Percentiles rank a stretch among this genome's conserved stretches.
Conservation (phyloP, 2,113 vertebrate species). For the Hiodon alosoides region DNA sequence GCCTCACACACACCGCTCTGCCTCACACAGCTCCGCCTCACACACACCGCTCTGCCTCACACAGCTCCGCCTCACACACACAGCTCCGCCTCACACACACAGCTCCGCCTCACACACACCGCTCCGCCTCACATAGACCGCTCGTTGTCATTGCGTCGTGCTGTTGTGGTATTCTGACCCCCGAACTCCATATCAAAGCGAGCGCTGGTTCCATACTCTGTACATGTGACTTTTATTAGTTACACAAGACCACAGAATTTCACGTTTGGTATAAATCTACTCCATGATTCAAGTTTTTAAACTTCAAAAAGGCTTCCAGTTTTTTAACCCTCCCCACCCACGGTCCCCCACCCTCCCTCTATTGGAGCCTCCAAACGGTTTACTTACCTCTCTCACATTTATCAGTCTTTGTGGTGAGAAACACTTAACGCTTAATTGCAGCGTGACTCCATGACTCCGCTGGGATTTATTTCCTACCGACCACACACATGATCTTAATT, state of each 20-base stretch:
- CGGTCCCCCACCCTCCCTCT: background rate
- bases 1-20: constrained; percentile 66
- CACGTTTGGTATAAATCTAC: constrained; percentile 16
- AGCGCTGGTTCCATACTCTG: background rate
- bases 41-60: constrained; percentile 42
- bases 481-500: background rate
- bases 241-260: constrained; percentile 14
- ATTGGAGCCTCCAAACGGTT: background rate
- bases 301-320: constrained; percentile 13
- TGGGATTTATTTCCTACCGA: background rate
- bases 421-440: background rate
- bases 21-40: constrained; percentile 41
- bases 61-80: constrained; percentile 23
- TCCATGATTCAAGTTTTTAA: constrained; percentile 3
- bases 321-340: background rate
- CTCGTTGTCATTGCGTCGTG: background rate
- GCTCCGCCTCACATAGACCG: constrained; percentile 10
- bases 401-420: background rate
- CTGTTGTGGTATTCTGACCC: background rate
- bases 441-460: background rate
- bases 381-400: background rate
- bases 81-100: constrained; percentile 39
- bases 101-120: constrained; percentile 32
- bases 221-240: constrained; percentile 22
- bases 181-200: background rate